phyloP scores from a whole-genome alignment of 2,888 invertebrate genomes.

The Drosophila rubida region DNA sequence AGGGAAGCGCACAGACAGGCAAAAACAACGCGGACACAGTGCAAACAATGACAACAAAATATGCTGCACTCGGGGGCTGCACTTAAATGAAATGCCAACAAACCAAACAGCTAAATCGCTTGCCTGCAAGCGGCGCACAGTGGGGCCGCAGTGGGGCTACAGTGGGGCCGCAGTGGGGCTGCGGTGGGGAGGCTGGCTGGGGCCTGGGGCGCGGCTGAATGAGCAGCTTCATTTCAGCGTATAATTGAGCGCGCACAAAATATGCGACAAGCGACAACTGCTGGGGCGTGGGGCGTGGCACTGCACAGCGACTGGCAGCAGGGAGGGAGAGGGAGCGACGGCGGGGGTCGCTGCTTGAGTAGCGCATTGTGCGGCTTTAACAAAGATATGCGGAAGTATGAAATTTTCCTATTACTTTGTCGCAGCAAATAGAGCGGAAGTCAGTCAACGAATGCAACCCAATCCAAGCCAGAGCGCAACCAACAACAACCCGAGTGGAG shows the following conservation, averaged over 20 bases:
- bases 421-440: slow-evolving; percentile 77
- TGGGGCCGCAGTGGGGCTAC: no score
- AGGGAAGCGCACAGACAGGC: no score
- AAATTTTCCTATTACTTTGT: slow-evolving; percentile 79
- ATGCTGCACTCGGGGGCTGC: slow-evolving; percentile 53
- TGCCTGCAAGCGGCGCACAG: slow-evolving; percentile 18
- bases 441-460: slow-evolving; percentile 69
- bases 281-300: slow-evolving; percentile 63
- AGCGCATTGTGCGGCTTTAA: slow-evolving; percentile 51
- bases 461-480: not conserved
- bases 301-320: slow-evolving; percentile 7
- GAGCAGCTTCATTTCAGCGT: slow-evolving; percentile 78
- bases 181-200: no score
- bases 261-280: slow-evolving; percentile 71
- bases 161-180: slow-evolving; percentile 8
- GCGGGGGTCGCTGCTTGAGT: slow-evolving; percentile 21
- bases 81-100: slow-evolving; percentile 76
- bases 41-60: slow-evolving; percentile 76
- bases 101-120: slow-evolving; percentile 68
- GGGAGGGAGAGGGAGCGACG: not conserved
- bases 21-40: slow-evolving; percentile 46
- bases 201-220: slow-evolving; percentile 56
- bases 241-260: slow-evolving; percentile 76
- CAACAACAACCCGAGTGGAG: no score
- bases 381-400: slow-evolving; percentile 78